Percentiles rank a stretch among this genome's conserved stretches.
Conservation (phyloP, 2,113 vertebrate species). For the Gallinago paraguaiae region DNA sequence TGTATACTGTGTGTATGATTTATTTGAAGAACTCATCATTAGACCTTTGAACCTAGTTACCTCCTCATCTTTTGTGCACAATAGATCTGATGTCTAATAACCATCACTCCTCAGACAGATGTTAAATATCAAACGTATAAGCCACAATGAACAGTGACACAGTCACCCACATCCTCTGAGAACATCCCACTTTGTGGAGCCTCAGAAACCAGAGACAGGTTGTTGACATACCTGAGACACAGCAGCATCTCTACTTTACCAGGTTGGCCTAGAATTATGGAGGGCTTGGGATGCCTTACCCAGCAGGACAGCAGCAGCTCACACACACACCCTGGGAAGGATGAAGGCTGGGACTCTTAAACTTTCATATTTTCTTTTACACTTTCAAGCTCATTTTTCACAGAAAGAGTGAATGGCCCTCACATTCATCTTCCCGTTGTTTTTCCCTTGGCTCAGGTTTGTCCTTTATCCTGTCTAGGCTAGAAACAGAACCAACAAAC, state of each 20-base stretch:
- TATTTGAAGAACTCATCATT: neutral
- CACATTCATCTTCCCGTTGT: neutral
- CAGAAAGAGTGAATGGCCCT: neutral
- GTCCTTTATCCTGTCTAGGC: neutral
- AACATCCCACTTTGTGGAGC: neutral
- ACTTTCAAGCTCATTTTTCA: neutral
- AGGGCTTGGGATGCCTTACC: neutral
- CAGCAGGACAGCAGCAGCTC: neutral
- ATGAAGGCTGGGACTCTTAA: neutral
- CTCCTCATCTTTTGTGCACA: neutral
- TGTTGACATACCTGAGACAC: neutral
- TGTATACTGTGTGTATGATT: neutral
- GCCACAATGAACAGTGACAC: fast-evolving
- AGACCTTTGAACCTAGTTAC: neutral
- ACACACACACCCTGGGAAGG: neutral
- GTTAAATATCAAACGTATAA: neutral
- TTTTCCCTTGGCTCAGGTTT: neutral
- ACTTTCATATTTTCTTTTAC: neutral
- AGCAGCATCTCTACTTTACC: neutral
- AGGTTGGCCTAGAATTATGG: neutral
- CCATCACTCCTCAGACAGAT: neutral
- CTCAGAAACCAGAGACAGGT: neutral
- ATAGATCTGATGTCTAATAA: neutral
- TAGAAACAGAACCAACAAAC: neutral
- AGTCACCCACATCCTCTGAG: neutral